phyloP scores from a whole-genome alignment of 2,113 vertebrate genomes.

The Ciconia stormi region DNA sequence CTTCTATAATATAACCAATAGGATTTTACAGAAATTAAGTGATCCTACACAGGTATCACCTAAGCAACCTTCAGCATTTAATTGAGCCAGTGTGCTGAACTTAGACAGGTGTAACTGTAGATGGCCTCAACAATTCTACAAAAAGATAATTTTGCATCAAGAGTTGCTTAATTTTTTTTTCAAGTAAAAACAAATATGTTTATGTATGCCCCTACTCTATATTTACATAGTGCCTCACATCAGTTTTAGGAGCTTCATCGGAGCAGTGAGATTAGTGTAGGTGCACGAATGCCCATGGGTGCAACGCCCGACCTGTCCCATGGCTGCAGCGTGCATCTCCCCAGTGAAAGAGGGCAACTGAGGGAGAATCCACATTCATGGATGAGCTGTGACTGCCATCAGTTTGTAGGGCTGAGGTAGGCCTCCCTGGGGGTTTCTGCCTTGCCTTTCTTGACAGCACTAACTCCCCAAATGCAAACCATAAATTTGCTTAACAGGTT shows the following conservation, averaged over 20 bases:
- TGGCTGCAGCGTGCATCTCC: rapidly evolving
- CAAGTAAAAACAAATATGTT: background rate
- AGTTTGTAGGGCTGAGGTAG: background rate
- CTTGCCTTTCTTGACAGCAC: background rate
- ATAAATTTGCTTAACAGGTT: background rate
- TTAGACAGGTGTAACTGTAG: background rate
- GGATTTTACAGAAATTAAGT: background rate
- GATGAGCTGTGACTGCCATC: background rate
- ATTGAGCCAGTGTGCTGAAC: background rate
- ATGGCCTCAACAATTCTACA: background rate
- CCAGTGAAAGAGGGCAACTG: background rate
- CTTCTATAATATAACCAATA: background rate
- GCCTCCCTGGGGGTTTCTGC: background rate
- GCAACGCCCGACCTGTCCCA: background rate
- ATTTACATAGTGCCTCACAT: rapidly evolving
- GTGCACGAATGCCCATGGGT: rapidly evolving
- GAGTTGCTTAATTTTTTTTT: background rate
- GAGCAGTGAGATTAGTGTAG: background rate
- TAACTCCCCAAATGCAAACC: background rate
- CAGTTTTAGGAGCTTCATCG: background rate
- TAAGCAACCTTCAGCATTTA: background rate
- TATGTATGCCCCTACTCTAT: rapidly evolving
- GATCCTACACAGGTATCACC: background rate
- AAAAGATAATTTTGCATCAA: background rate
- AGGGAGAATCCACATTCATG: rapidly evolving